phyloP scores from a whole-genome alignment of 2,888 invertebrate species.

The Arrhopalites spinosus region DNA sequence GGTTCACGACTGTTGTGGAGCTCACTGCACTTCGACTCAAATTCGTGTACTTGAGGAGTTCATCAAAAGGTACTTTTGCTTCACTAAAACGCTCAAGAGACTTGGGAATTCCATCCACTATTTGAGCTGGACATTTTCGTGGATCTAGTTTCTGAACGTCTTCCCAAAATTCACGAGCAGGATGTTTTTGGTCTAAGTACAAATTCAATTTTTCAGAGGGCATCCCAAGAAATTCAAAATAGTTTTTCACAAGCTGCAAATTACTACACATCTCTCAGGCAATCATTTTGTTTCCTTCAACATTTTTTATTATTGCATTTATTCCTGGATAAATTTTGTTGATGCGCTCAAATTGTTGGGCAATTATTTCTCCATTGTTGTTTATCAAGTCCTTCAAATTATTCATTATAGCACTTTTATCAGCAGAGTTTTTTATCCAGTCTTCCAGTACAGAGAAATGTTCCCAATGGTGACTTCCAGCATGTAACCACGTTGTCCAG shows the following conservation, averaged over 20 bases:
- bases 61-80: neutral
- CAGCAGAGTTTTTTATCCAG: neutral
- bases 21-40: neutral
- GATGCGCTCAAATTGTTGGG: conserved; percentile 18
- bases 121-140: neutral
- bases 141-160: conserved; percentile 13
- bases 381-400: neutral
- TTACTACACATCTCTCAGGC: neutral
- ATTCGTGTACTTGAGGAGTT: neutral
- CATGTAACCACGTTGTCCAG: conserved; percentile 7
- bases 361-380: neutral
- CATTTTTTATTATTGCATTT: neutral
- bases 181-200: neutral
- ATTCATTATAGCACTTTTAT: neutral
- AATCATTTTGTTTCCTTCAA: neutral
- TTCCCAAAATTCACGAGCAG: conserved; percentile 7
- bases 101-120: neutral
- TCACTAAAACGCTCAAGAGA: neutral
- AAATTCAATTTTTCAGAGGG: neutral
- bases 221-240: neutral
- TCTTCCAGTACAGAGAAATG: neutral
- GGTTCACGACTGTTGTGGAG: neutral
- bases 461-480: neutral
- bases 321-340: conserved; percentile 6
- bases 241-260: neutral